A percentile compares a stretch with the other conserved stretches of the same genome.
Conservation (phyloP, 2,888 invertebrate genomes). For the Arge pagana region DNA sequence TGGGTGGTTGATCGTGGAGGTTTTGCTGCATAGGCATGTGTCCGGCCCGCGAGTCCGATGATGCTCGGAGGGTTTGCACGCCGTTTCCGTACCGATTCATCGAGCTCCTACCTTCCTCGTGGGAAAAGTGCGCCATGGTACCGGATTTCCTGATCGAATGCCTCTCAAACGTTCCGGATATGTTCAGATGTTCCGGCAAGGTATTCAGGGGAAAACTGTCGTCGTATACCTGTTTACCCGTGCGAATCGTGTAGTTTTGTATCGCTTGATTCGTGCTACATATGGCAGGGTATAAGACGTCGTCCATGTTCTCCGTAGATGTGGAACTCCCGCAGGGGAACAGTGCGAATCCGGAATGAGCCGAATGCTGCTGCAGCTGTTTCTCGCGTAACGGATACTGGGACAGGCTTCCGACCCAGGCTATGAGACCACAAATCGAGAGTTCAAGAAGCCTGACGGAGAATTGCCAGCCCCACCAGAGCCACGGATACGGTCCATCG, state of each 20-base stretch:
- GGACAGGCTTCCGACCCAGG: slow-evolving; percentile 83
- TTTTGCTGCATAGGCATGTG: slow-evolving; percentile 52
- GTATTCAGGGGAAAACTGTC: slow-evolving; percentile 66
- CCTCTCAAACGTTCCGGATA: slow-evolving; percentile 53
- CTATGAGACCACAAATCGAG: slow-evolving; percentile 81
- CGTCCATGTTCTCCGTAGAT: slow-evolving; percentile 83
- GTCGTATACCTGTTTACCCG: slow-evolving; percentile 78
- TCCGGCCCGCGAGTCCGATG: slow-evolving; percentile 47
- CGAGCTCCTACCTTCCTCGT: slow-evolving; percentile 54
- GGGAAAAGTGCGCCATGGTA: slow-evolving; percentile 64
- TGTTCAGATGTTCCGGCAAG: slow-evolving; percentile 55
- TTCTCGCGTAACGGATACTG: slow-evolving; percentile 71
- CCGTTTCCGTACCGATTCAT: slow-evolving; percentile 59
- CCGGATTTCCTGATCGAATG: slow-evolving; percentile 64
- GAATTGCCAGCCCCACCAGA: slow-evolving; percentile 91
- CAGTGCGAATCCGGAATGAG: slow-evolving; percentile 72
- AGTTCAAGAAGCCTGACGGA: slow-evolving; percentile 84
- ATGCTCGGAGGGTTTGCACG: slow-evolving; percentile 62
- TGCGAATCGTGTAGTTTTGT: slow-evolving; percentile 79
- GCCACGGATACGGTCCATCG: slow-evolving; percentile 68
- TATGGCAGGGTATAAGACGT: slow-evolving; percentile 82
- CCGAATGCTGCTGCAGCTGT: slow-evolving; percentile 51
- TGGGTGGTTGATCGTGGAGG: slow-evolving; percentile 63
- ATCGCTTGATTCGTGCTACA: slow-evolving; percentile 86
- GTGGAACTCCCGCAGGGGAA: slow-evolving; percentile 79